Evolutionary conservation across 1,140 invertebrate species (phyloP), one percentile per base, ranked within the genome.

Genomic region (Lasioglossum baleicum): DNA sequence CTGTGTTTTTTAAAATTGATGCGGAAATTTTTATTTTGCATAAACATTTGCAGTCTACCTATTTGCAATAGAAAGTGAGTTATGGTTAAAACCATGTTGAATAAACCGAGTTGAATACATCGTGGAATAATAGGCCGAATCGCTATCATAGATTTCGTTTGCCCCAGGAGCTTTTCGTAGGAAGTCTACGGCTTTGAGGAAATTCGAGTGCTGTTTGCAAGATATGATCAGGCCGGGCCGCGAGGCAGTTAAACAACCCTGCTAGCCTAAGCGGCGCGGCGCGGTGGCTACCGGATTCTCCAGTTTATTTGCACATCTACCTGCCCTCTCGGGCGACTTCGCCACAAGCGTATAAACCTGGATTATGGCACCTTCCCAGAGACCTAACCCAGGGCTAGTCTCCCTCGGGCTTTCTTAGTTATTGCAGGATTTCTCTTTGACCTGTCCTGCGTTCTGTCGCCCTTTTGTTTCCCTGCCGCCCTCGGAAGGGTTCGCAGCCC

Each of bases 221-320:
- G 35, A n/a, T 35, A 65, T 35, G 61, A 53, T n/a, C 44, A 15
- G 15, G 11, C n/a, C 26, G 40, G 70, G 60, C 42, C 35, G 63
- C 61, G 35, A 22, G 13, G 17, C 17, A 15, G 26, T n/a, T 42
- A 40, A 76, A 61, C 56, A 63, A 63, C 13, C 56, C 7, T 48
- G 10, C 26, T 6, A 35, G 35, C 17, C 20, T 11, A 11, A 56
- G 4, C 35, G 20, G n/a, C 11, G 26, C 26, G 1, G 26, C 26
- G 26, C 26, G 26, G 26, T 26, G 20, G 70, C 76, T 79, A 79
- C 69, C 60, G 22, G 61, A 15, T 48, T 2, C 44, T 2, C 4
- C 2, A 7, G 61, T 48, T 56, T 73, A 66, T 73, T 73, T 79
- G 61, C 69, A 65, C 58, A 8, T 64, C 76, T 79, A 79, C 76